A percentile compares a stretch with the other conserved stretches of the same genome.
Conservation (phyloP, 2,113 vertebrate species). For the Riparia riparia region DNA sequence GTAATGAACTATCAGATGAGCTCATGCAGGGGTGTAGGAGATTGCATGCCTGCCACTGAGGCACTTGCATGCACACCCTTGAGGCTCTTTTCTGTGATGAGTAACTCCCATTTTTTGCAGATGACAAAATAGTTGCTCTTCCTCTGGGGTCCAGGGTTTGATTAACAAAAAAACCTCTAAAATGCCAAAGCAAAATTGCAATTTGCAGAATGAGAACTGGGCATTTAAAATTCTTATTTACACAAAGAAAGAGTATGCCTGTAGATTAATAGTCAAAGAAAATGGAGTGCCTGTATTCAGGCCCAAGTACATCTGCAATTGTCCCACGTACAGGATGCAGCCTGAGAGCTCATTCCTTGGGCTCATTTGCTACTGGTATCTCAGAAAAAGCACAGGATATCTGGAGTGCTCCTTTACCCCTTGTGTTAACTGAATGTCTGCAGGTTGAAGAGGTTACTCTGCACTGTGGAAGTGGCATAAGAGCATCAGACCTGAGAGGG, state of each 20-base stretch:
- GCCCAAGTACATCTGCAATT: neutral
- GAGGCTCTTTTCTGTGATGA: neutral
- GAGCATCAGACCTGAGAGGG: neutral
- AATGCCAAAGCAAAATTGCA: neutral
- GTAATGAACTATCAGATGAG: neutral
- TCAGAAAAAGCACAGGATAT: neutral
- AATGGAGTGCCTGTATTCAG: neutral
- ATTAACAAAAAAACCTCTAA: neutral
- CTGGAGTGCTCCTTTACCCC: neutral
- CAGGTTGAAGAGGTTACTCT: neutral
- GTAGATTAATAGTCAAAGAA: neutral
- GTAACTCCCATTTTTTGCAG: neutral
- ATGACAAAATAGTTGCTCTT: neutral
- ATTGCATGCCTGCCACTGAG: neutral
- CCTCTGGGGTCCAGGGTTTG: neutral
- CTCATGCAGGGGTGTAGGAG: neutral
- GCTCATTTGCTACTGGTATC: neutral
- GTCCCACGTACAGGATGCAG: neutral
- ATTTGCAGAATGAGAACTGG: neutral
- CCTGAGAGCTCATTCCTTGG: neutral
- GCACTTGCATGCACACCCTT: neutral
- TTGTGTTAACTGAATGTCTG: neutral
- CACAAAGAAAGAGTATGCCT: neutral
- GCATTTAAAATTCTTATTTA: neutral
- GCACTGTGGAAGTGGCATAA: neutral